Evolutionary conservation across 2,888 invertebrate species (phyloP), one percentile per base, ranked within the genome.

Genomic region (Acrobasis suavella): DNA sequence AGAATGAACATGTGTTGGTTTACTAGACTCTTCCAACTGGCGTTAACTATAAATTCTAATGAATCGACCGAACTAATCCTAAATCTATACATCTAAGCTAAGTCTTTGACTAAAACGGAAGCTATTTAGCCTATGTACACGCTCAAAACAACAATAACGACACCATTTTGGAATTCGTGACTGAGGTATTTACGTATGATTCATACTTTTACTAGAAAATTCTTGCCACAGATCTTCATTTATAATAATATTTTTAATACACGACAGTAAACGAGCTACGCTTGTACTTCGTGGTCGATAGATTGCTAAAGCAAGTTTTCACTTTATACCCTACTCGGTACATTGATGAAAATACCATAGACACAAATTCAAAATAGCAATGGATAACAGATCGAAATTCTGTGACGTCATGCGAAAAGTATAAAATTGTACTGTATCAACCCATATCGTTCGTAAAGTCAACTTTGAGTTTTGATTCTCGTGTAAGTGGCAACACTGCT

Each of bases 21-120:
- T 32, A 32, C 32, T 0, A 32, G 32, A 32, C 32, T 32, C 32
- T 32, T 22, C 7, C 10, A 14, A 42, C 42, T 42, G 12, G 14
- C 12, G 9, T 42, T 8, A 14, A 12, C 42, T 42, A 14, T n/a
- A 46, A 32, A 46, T 14, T 46, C 46, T 46, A 46, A 12, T n/a
- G 6, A 46, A 14, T 46, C 46, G 46, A 46, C 46, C 12, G 46
- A n/a, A 46, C 46, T 42, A 42, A 12, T 46, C 46, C n/a, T 70
- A 72, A 60, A 65, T 70, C 56, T 56, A 56, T 16, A 42, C 38
- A 16, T 10, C 55, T 55, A 55, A 39, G 17, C 56, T 56, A 56
- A 59, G 64, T 68, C 65, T 59, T 39, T 60, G 56, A 60, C 52
- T 51, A 51, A 60, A 51, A 60, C 60, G 22, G 50, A 60, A 50